Base-by-base conservation (phyloP, 2,888 invertebrate genomes). In the Euspilapteryx auroguttella region DNA sequence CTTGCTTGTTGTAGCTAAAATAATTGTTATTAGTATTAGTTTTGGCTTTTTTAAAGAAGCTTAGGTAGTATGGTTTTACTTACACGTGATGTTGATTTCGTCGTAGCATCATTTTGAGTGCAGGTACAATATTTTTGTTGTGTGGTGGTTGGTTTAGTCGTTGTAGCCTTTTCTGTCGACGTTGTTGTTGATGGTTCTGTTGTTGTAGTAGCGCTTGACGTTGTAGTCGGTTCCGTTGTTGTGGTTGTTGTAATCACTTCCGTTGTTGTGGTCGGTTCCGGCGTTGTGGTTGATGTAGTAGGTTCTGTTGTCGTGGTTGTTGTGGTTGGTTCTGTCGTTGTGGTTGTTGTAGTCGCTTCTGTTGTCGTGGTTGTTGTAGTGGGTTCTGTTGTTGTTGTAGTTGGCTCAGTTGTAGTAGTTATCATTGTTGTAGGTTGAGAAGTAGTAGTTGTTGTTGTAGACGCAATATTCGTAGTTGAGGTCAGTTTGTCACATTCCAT, bases 381-480 rank as follows among this genome's bases (percentile, higher is more conserved):
- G 22, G 28, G 22, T 4, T 29, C 28, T n/a, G 29, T 32, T 25
- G 32, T 26, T n/a, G 28, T n/a, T 14, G 34, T 25, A 26, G 27
- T 26, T 14, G 27, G 14, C 22, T 26, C 13, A 23, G 25, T 29
- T 17, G 25, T 31, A 12, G 32, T 30, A 22, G 33, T 9, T 14
- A n/a, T 29, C 12, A 28, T 29, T 17, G 24, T 29, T 9, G 28
- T 29, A 14, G 25, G 28, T 25, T 26, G 21, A 9, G 7, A 21
- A 13, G 32, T 31, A 8, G 33, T 30, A 9, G 31, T 14, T 7
- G 27, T 22, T 14, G 29, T 29, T 12, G 24, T 30, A 5, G 32
- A 28, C 17, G 36, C 32, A 4, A 26, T 36, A 32, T 31, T 33
- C 28, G 32, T 29, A n/a, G 32, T 30, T 32, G 30, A n/a, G n/a